Conservation (phyloP, 2,113 vertebrate genomes). For the Perccottus glenii region DNA sequence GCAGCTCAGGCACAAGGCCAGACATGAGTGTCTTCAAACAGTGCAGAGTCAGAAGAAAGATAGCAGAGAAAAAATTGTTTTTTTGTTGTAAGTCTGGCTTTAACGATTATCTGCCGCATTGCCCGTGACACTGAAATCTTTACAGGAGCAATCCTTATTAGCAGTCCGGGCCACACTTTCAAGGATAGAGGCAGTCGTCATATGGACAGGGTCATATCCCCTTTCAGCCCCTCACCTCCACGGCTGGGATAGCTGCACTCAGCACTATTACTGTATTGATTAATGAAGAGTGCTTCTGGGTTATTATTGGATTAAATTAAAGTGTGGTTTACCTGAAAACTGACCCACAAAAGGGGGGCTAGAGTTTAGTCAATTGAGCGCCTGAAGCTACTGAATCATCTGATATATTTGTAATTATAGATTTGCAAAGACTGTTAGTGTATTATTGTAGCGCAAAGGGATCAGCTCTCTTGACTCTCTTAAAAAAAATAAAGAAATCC, state of each 20-base stretch:
- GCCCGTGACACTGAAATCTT: conserved; percentile 29
- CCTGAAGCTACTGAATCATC: not conserved
- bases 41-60: conserved; percentile 40
- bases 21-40: conserved; percentile 47
- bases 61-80: conserved; percentile 5
- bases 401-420: too few relatives aligned
- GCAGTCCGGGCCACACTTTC: conserved; percentile 69
- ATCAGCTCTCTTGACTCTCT: too few relatives aligned
- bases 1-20: conserved; percentile 60
- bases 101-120: conserved; percentile 55
- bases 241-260: conserved; percentile 54
- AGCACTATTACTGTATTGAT: conserved; percentile 77
- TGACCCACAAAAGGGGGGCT: conserved; percentile 19
- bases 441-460: too few relatives aligned
- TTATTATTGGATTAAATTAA: conserved; percentile 64
- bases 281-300: conserved; percentile 50
- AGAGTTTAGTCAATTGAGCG: not conserved
- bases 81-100: conserved; percentile 12
- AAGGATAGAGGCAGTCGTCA: conserved; percentile 66
- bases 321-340: conserved; percentile 17
- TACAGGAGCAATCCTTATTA: conserved; percentile 62
- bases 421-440: too few relatives aligned
- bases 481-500: too few relatives aligned
- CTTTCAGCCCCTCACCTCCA: conserved; percentile 37
- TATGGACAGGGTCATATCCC: conserved; percentile 54